Evolutionary conservation across 1,140 invertebrate species (phyloP), one percentile per base, ranked within the genome.

Genomic region (Antheraea pernyi): DNA sequence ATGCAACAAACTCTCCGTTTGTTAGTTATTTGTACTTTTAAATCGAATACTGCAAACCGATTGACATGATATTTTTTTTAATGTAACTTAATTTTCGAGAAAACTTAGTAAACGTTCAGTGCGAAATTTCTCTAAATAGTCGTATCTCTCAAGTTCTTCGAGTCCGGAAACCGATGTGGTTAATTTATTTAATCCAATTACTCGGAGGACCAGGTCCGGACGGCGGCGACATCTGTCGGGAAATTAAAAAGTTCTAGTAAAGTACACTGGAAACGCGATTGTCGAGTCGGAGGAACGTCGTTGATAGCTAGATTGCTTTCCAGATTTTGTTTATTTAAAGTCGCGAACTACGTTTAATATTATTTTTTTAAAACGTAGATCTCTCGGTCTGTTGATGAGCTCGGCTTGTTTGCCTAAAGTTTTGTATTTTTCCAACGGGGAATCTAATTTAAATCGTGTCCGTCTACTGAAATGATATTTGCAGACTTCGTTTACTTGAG

Each of bases 181-280:
- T 53, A 53, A 53, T 53, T 53, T 16, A 53, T 53, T 53, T 53
- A 53, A 53, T 53, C 46, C 46, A 53, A 53, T 53, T 53, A 53
- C 46, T 53, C 1, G 46, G 46, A 53, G 46, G 46, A 53, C 46
- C 46, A 53, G 46, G 46, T 53, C 46, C 46, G 46, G 46, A 53
- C 46, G 46, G 46, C 46, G 46, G 13, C 46, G 46, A 53, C 46
- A 53, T 53, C 46, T 53, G 46, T 53, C 46, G 46, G 46, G 46
- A 53, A 53, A 53, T 53, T 53, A 53, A 53, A 53, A 53, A 53
- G 11, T 53, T 53, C 46, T 53, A 53, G 9, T 53, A 53, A 53
- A 53, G 46, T 53, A 53, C 46, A 53, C 11, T 53, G 46, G 46
- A 53, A 53, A 53, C 46, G 46, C 13, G 46, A 53, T 53, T 53